Conservation (phyloP, 2,113 vertebrate genomes). For the Stomatorhinus ivindoensis region DNA sequence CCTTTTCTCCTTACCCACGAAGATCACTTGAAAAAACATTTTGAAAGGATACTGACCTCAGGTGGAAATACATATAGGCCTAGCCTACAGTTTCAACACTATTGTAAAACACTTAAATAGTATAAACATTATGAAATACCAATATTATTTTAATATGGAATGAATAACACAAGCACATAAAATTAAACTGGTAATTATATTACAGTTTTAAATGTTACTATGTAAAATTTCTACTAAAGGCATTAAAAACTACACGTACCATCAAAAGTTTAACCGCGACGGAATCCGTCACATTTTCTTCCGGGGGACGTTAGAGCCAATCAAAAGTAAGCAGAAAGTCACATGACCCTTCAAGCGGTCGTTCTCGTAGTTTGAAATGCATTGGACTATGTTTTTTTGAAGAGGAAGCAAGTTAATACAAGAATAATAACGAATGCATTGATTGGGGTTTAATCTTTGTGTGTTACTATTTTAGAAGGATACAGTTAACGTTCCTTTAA, state of each 20-base stretch:
- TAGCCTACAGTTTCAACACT: neutral
- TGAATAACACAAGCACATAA: neutral
- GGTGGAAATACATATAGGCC: neutral
- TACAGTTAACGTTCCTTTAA: neutral
- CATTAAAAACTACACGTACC: conserved; percentile 10
- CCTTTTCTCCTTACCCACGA: neutral
- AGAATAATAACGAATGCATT: neutral
- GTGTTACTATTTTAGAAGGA: neutral
- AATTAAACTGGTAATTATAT: neutral
- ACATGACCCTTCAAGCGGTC: conserved; percentile 37
- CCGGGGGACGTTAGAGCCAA: conserved; percentile 39
- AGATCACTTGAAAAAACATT: neutral
- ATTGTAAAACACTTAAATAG: neutral
- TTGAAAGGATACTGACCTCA: neutral
- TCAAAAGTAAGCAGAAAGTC: conserved; percentile 23
- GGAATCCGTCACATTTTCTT: neutral
- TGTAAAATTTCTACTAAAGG: neutral
- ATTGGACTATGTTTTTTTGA: neutral
- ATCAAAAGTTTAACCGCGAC: neutral
- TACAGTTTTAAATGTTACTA: neutral
- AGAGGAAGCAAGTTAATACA: neutral
- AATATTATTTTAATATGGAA: neutral
- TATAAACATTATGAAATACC: neutral
- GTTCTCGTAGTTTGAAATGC: conserved; percentile 58
- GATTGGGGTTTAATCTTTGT: neutral